Evolutionary conservation across 2,797 vertebrate genomes (phyloP).

Genomic region (Myripristis jacobus): DNA sequence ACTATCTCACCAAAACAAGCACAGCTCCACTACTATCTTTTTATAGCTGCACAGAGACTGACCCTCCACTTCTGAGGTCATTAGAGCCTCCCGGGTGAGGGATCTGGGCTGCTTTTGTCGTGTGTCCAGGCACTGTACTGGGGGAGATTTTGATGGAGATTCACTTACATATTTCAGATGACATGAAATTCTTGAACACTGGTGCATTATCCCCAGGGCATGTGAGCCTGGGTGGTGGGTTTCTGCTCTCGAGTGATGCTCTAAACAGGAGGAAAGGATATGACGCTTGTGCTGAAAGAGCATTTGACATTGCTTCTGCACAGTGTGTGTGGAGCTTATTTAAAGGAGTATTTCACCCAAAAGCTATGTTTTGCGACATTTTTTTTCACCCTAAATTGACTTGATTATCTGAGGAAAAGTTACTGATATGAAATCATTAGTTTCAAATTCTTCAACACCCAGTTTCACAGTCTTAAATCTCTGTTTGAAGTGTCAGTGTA

Average conservation of each 20-base stretch:
- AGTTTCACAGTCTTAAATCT: too few species aligned
- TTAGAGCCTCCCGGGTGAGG: constrained; percentile 44
- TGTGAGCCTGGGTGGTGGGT: neutral
- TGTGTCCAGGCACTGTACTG: constrained; percentile 17
- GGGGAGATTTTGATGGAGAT: constrained; percentile 37
- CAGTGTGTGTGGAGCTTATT: too few species aligned
- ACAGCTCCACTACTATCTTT: constrained; percentile 58
- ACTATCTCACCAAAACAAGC: constrained; percentile 57
- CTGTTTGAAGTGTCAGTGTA: too few species aligned
- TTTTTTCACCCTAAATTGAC: too few species aligned
- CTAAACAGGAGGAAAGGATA: neutral
- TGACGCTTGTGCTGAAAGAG: neutral
- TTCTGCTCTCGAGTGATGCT: constrained; percentile 29
- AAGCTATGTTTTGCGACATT: too few species aligned
- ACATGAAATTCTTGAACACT: neutral
- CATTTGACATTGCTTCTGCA: neutral
- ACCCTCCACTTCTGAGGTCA: constrained; percentile 48
- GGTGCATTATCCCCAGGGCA: constrained; percentile 7
- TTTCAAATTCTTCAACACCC: too few species aligned
- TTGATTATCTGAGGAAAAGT: too few species aligned
- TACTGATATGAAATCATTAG: too few species aligned
- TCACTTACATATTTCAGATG: constrained; percentile 14
- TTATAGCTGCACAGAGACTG: constrained; percentile 58
- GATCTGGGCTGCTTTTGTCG: constrained; percentile 26
- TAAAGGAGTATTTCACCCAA: too few species aligned